Percentiles rank a stretch among this genome's conserved stretches.
Evolutionary conservation across 2,113 vertebrate species (phyloP).

Genomic region (Megaceryle torquata): DNA sequence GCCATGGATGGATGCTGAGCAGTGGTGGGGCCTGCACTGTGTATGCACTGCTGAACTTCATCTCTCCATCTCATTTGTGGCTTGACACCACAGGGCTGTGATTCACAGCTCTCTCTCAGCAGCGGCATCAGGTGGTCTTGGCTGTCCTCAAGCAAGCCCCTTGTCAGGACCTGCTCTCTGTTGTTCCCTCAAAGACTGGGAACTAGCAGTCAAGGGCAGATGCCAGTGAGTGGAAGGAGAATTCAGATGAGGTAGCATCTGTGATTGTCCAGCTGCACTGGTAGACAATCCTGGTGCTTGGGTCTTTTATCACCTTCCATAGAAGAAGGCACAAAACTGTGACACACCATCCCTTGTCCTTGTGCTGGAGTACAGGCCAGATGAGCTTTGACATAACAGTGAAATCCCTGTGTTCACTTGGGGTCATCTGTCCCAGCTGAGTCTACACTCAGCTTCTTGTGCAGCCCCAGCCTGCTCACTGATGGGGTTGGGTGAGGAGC

Average conservation of each 20-base stretch:
- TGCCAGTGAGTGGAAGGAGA: background rate
- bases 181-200: background rate
- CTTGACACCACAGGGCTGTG: fast-evolving
- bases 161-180: background rate
- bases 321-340: background rate
- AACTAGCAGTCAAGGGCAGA: background rate
- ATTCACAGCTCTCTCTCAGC: background rate
- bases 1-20: background rate
- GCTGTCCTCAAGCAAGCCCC: background rate
- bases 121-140: background rate
- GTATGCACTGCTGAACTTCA: fast-evolving
- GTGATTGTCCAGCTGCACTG: background rate
- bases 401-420: background rate
- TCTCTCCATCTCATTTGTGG: too few relatives aligned
- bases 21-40: background rate
- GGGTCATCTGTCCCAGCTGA: background rate
- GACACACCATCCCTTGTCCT: background rate
- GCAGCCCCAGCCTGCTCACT: background rate
- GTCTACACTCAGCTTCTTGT: background rate
- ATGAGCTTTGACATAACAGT: background rate
- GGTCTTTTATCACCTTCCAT: background rate
- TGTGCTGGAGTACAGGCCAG: background rate
- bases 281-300: background rate
- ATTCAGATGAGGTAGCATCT: background rate
- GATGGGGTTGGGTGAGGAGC: background rate